A percentile compares a stretch with the other conserved stretches of the same genome.
phyloP scores from a whole-genome alignment of 2,888 invertebrate species.

The Philopedon plagiatum region DNA sequence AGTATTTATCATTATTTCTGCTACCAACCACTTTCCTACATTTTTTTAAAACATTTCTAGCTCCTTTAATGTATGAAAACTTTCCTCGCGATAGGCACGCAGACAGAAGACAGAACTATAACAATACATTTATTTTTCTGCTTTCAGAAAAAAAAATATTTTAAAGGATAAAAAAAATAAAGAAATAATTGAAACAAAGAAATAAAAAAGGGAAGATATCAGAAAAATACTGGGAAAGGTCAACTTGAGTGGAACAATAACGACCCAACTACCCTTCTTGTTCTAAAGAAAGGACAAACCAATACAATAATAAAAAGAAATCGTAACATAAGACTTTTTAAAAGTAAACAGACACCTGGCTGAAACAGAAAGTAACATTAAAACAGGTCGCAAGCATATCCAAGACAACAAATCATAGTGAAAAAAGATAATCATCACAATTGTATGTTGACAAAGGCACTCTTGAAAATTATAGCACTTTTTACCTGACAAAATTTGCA shows the following conservation, averaged over 20 bases:
- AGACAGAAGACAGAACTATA: no score
- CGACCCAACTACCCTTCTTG: no score
- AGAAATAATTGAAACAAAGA: not conserved
- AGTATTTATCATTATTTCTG: no score
- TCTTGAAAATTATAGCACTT: not conserved
- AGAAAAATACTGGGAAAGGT: not conserved
- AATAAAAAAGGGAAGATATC: not conserved
- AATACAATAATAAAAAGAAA: not conserved
- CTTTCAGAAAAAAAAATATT: not conserved
- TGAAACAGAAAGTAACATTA: not conserved
- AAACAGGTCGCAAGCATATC: not conserved
- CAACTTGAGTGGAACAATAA: not conserved
- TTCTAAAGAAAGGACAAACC: not conserved
- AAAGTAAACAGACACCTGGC: not conserved
- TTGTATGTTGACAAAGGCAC: not conserved
- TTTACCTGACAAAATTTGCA: slow-evolving; percentile 18
- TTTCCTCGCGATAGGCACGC: no score
- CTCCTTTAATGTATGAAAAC: no score
- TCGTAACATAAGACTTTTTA: not conserved
- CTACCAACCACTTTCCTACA: no score
- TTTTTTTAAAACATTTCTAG: not conserved
- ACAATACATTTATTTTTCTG: not conserved
- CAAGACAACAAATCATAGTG: not conserved
- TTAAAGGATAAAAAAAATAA: not conserved
- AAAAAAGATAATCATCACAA: not conserved